These are phyloP conservation scores for Orthosia incerta DNA, from an alignment of 2,888 invertebrate species.

Conservation along the genomic window DNA sequence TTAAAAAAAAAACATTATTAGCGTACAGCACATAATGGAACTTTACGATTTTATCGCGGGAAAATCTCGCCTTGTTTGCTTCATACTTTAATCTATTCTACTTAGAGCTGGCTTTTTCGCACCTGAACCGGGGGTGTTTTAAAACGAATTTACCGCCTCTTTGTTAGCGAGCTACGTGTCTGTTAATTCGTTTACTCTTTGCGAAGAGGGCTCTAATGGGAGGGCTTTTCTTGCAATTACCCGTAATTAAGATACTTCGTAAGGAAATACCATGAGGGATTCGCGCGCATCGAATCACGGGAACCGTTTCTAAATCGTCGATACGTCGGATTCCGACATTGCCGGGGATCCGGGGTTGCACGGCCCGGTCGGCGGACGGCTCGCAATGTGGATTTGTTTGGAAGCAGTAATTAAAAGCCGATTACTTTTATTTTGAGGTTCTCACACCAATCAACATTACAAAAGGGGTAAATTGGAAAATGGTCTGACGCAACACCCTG, in stretches of 20 bases:
- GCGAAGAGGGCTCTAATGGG: slow-evolving; percentile 84
- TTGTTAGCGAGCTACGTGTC: slow-evolving; percentile 82
- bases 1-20: slow-evolving; percentile 57
- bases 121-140: slow-evolving; percentile 86
- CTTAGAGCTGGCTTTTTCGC: slow-evolving; percentile 85
- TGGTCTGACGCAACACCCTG: slow-evolving; percentile 41
- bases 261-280: slow-evolving; percentile 77
- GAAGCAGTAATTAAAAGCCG: slow-evolving; percentile 72
- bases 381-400: slow-evolving; percentile 68
- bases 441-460: slow-evolving; percentile 63
- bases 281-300: slow-evolving; percentile 63
- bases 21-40: slow-evolving; percentile 68
- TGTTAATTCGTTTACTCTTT: slow-evolving; percentile 90
- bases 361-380: slow-evolving; percentile 23
- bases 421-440: slow-evolving; percentile 67
- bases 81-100: slow-evolving; percentile 85
- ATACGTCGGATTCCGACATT: slow-evolving; percentile 66
- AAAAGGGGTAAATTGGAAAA: slow-evolving; percentile 61
- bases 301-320: slow-evolving; percentile 72
- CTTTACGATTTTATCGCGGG: slow-evolving; percentile 66
- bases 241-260: slow-evolving; percentile 87
- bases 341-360: slow-evolving; percentile 39
- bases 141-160: slow-evolving; percentile 86
- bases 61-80: slow-evolving; percentile 67
- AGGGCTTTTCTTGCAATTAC: slow-evolving; percentile 88